Conservation (phyloP, 1,140 invertebrate species). For the Bombus impatiens region DNA sequence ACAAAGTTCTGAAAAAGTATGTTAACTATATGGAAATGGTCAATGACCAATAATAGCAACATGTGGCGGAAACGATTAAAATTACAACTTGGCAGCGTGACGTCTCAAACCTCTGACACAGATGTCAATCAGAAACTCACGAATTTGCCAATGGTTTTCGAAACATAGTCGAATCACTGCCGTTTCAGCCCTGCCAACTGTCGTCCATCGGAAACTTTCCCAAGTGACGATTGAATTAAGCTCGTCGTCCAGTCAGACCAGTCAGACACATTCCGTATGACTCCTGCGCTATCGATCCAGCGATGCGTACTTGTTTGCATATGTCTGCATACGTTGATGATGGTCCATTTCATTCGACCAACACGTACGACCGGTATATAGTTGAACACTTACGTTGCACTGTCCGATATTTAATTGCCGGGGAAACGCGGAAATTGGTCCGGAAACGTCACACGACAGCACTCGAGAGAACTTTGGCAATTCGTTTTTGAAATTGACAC, state of each 20-base stretch:
- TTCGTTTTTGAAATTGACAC: background rate
- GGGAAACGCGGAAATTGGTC: background rate
- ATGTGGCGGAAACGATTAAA: too few species aligned
- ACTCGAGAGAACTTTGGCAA: background rate
- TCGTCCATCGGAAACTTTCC: background rate
- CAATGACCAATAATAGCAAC: too few species aligned
- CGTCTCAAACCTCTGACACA: too few species aligned
- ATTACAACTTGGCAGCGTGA: too few species aligned
- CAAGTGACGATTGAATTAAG: slow-evolving; percentile 4
- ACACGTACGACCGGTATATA: too few species aligned
- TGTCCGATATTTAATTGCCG: background rate
- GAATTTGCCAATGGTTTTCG: too few species aligned
- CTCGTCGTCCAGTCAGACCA: background rate
- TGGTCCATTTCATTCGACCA: background rate
- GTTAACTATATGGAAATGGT: too few species aligned
- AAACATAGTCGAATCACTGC: background rate
- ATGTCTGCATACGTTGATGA: background rate
- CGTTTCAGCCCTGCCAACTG: too few species aligned
- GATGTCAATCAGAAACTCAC: too few species aligned
- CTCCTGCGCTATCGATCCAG: slow-evolving; percentile 26
- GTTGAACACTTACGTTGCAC: too few species aligned
- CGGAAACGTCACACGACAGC: background rate
- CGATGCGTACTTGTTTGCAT: background rate
- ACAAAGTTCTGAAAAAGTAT: too few species aligned
- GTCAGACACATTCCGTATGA: background rate